Percentiles rank a stretch among this genome's conserved stretches.
Conservation (phyloP, 2,113 vertebrate genomes). For the Poecilia latipinna region DNA sequence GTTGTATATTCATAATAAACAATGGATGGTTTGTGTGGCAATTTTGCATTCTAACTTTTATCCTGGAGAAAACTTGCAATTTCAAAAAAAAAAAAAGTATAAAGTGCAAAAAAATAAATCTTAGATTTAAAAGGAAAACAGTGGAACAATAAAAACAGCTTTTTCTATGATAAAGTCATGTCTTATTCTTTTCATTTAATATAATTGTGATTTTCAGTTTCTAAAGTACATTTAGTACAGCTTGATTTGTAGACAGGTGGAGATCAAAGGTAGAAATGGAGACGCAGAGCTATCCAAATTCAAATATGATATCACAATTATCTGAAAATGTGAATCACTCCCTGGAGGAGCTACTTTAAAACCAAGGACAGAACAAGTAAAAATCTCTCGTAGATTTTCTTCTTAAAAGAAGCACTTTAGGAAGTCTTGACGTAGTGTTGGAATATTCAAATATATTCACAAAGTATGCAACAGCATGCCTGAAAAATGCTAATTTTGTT, state of each 20-base stretch:
- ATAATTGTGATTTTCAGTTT: neutral
- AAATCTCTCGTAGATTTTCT: neutral
- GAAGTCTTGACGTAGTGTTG: neutral
- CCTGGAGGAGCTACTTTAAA: neutral
- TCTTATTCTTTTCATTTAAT: neutral
- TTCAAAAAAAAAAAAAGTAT: neutral
- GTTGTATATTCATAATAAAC: too few relatives aligned
- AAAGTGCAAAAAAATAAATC: too few relatives aligned
- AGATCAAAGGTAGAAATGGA: neutral
- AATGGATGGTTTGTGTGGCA: neutral
- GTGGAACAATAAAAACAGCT: too few relatives aligned
- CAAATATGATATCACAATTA: neutral
- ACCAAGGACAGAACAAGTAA: neutral
- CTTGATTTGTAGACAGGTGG: too few relatives aligned
- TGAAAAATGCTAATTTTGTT: constrained; percentile 38
- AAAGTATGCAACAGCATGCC: constrained; percentile 8
- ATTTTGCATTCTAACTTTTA: neutral
- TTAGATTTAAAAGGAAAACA: neutral
- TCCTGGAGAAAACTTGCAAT: neutral
- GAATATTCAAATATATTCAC: constrained; percentile 45
- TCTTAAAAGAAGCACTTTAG: constrained; percentile 8
- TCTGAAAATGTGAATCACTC: neutral
- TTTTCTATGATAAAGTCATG: neutral
- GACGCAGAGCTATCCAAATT: neutral
- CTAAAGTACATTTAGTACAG: neutral